Base-by-base conservation (phyloP, 2,113 vertebrate genomes). In the Caracal caracal region DNA sequence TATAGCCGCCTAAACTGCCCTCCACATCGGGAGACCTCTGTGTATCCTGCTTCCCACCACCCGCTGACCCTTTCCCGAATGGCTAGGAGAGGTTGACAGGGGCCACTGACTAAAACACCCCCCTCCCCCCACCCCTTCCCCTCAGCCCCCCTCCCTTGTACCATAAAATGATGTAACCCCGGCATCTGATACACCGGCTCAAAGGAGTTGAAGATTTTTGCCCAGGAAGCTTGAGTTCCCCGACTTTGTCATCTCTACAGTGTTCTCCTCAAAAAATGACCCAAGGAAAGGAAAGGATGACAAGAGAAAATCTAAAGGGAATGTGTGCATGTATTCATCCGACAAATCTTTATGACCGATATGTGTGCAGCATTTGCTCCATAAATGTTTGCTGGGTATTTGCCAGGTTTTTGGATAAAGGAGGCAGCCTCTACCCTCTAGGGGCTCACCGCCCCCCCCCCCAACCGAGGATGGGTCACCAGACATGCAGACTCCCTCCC, bases 1-100 rank as follows among this genome's bases (percentile, higher is more conserved):
- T 51, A 20, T 13, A 35, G 59, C 2, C 2, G 1, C 10, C 70
- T 15, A 4, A 9, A 4, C 11, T 11, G 35, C 26, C 13, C 47
- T 26, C 10, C 47, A 17, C 73, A 24, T n/a, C 7, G 65, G 4
- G 16, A 37, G 59, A 49, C 47, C 56, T 66, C 59, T 33, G 5
- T 0, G 5, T 10, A 9, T 7, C 30, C 56, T 47, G 24, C 10
- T n/a, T 10, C 19, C 9, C 3, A 7, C 6, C 1, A 1, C 22
- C 12, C 1, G 1, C 28, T 4, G 20, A 6, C 7, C n/a, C 40
- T 33, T 43, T 61, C 47, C 35, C 7, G 0, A 35, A 1, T 35
- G 84, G 22, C 76, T 53, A 4, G 4, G 30, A 63, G 56, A 59
- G 4, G n/a, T 75, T 6, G 4, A 6, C 28, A 71, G 33, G 17